These are phyloP conservation scores for Gorsachius magnificus DNA, from an alignment of 2,797 vertebrate genomes.

Conservation along the genomic window DNA sequence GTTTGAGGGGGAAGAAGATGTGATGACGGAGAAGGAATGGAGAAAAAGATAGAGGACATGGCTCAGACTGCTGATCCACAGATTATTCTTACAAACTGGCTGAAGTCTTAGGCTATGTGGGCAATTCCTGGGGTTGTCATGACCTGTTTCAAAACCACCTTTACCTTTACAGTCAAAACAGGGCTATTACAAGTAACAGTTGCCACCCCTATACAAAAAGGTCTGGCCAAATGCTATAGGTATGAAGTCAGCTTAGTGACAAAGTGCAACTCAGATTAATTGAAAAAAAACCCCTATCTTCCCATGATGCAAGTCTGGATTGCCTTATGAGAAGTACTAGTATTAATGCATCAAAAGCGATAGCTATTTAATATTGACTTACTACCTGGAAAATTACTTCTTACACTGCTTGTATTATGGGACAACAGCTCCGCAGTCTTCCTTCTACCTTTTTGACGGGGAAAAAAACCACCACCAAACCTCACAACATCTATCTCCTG, in stretches of 20 bases:
- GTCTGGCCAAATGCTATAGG: not conserved
- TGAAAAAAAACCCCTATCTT: not conserved
- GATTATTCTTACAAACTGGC: not conserved
- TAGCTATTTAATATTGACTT: not conserved
- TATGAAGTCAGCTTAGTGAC: not conserved
- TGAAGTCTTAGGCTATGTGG: not conserved
- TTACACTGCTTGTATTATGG: not conserved
- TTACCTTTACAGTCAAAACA: not conserved
- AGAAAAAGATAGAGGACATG: not conserved
- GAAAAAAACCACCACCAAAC: not conserved
- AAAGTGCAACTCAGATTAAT: not conserved
- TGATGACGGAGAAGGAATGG: not conserved
- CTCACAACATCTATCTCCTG: not conserved
- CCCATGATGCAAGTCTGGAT: not conserved
- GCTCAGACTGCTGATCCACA: not conserved
- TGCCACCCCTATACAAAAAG: not conserved
- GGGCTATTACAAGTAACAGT: not conserved
- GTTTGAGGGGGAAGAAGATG: not conserved
- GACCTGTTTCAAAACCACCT: not conserved
- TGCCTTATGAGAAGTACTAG: not conserved
- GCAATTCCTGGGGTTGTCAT: not conserved
- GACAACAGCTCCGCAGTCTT: not conserved
- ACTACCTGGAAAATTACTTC: conserved; percentile 48
- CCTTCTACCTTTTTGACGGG: not conserved
- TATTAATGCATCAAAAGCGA: not conserved